Percentiles rank a stretch among this genome's conserved stretches.
phyloP scores from a whole-genome alignment of 1,140 invertebrate species.

The Camponotus pennsylvanicus region DNA sequence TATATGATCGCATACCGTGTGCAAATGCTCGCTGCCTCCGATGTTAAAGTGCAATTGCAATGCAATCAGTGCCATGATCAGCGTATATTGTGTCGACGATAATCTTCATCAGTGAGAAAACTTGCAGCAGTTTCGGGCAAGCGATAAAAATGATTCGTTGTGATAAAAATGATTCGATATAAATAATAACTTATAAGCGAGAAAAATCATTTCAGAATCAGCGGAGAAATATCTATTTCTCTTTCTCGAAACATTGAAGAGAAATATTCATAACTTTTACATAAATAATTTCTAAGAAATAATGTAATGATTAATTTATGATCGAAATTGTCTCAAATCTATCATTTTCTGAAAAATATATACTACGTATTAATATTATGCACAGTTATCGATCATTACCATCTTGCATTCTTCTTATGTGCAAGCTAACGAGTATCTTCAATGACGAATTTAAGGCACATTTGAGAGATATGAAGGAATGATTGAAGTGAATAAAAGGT shows the following conservation, averaged over 20 bases:
- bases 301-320: constrained; percentile 11
- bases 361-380: not conserved
- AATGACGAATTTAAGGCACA: constrained; percentile 26
- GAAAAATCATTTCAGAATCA: not conserved
- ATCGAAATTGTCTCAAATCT: not conserved
- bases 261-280: not conserved
- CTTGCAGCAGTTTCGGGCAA: constrained; percentile 39
- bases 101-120: constrained; percentile 40
- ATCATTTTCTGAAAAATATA: too few relatives aligned
- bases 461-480: constrained; percentile 38
- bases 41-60: constrained; percentile 47
- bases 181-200: constrained; percentile 26
- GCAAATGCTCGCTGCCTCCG: constrained; percentile 32
- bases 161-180: constrained; percentile 17
- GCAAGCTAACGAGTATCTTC: constrained; percentile 30
- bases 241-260: not conserved
- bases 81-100: constrained; percentile 34
- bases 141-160: constrained; percentile 7
- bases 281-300: not conserved
- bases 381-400: not conserved
- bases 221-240: too few relatives aligned
- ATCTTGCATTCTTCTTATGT: constrained; percentile 23
- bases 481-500: constrained; percentile 51
- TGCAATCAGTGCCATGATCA: constrained; percentile 52
- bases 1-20: constrained; percentile 35